Base-by-base conservation (phyloP, 2,888 invertebrate genomes). In the Thymelicus sylvestris region DNA sequence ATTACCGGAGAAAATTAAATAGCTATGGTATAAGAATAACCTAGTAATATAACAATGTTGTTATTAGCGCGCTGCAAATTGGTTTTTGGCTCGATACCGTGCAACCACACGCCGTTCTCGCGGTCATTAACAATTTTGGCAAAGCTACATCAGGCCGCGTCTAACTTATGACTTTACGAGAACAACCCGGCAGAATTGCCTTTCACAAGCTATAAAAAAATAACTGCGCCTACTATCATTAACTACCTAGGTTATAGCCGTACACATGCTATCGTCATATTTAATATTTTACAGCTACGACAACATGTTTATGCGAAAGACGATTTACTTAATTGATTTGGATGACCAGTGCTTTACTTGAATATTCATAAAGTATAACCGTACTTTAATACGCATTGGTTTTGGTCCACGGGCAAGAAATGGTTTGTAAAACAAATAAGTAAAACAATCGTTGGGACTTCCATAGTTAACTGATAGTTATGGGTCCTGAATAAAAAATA, bases 51-150 rank as follows among this genome's bases (percentile, higher is more conserved):
- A 84, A 86, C 84, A 82, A 82, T 86, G 85, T 88, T 86, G 86
- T 88, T 89, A 88, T 90, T 87, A 88, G 86, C 86, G 83, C 83
- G 83, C 83, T 82, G 86, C 87, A 92, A 92, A 92, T 93, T 92
- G 91, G 89, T 91, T 92, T 91, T 91, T 91, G 91, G 92, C 91
- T 87, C 89, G 85, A 88, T 86, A 84, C 82, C 82, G 84, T 82
- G 85, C 87, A 82, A 85, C 89, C 89, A 85, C 86, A 83, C 84
- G 82, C 83, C 82, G 82, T 85, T 79, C 80, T 85, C 88, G 87
- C 88, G 89, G 89, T 90, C 92, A 91, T 92, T 92, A 92, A 87
- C 92, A 88, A 86, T 91, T 91, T 93, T 92, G 92, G 92, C 92
- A 90, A 86, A 86, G 83, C 84, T 80, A 80, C 85, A 82, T 82